phyloP scores from a whole-genome alignment of 2,888 invertebrate species.

The Sabatieria punctata region DNA sequence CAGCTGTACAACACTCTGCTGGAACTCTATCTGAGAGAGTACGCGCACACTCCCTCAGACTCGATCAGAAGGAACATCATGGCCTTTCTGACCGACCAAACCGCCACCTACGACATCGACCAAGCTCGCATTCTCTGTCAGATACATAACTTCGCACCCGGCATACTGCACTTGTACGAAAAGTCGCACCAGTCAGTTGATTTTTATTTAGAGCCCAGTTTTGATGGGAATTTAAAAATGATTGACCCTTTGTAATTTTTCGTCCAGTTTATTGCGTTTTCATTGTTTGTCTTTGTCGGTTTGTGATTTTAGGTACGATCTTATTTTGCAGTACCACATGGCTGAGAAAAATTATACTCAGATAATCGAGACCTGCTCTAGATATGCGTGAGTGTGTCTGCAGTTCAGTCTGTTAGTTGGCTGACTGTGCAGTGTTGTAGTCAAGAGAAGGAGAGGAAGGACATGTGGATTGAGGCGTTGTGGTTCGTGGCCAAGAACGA shows the following conservation, averaged over 20 bases:
- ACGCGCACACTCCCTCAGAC: constrained; percentile 37
- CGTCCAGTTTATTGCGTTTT: not conserved
- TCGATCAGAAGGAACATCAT: constrained; percentile 31
- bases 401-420: too few relatives aligned
- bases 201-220: constrained; percentile 4
- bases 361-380: constrained; percentile 57
- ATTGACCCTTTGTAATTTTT: not conserved
- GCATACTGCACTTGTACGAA: constrained; percentile 66
- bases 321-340: constrained; percentile 55
- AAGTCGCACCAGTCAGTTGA: constrained; percentile 57
- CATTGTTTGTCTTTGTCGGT: not conserved
- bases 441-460: constrained; percentile 30
- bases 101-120: constrained; percentile 46
- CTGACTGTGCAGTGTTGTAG: too few relatives aligned
- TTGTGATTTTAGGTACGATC: constrained; percentile 41
- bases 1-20: constrained; percentile 61
- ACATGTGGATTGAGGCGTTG: constrained; percentile 70
- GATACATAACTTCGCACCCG: constrained; percentile 64
- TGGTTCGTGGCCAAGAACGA: constrained; percentile 50
- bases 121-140: constrained; percentile 72
- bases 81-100: constrained; percentile 31
- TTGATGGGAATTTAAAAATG: not conserved
- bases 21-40: constrained; percentile 67
- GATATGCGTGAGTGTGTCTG: constrained; percentile 50
- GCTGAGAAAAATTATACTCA: constrained; percentile 50